A percentile compares a stretch with the other conserved stretches of the same genome.
These are phyloP conservation scores for Noctuana brunneofusca DNA, from an alignment of 2,888 invertebrate species.

Conservation along the genomic window DNA sequence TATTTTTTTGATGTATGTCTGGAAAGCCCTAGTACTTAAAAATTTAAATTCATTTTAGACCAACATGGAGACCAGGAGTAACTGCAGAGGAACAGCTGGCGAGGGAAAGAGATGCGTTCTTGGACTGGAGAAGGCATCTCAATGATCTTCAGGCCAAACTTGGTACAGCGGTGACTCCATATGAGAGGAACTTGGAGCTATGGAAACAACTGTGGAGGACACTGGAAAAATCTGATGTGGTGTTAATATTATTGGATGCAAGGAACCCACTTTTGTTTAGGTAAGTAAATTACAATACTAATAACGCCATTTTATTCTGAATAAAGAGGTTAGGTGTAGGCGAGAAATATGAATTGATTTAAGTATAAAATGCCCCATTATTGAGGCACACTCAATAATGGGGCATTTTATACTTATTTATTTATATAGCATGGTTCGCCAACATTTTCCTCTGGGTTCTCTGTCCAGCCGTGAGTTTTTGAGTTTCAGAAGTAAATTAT, in stretches of 20 bases:
- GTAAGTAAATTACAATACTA: conserved; percentile 48
- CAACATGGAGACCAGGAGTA: conserved; percentile 89
- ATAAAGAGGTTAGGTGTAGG: too few relatives aligned
- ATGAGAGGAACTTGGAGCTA: conserved; percentile 98
- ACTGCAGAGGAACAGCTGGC: conserved; percentile 90
- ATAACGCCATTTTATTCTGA: too few relatives aligned
- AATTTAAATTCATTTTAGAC: conserved; percentile 78
- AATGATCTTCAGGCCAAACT: conserved; percentile 90
- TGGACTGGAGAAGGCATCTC: conserved; percentile 94
- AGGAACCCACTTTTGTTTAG: conserved; percentile 95
- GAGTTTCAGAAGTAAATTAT: too few relatives aligned
- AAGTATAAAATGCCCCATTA: too few relatives aligned
- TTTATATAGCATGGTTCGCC: too few relatives aligned
- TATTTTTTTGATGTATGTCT: too few relatives aligned
- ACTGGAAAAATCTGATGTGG: conserved; percentile 96
- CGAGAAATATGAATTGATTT: too few relatives aligned
- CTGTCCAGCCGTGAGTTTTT: too few relatives aligned
- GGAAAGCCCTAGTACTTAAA: background rate
- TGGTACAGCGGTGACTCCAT: conserved; percentile 94
- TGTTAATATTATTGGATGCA: conserved; percentile 97
- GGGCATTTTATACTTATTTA: too few relatives aligned
- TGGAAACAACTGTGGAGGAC: conserved; percentile 99
- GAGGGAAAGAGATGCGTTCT: conserved; percentile 91
- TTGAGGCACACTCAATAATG: too few relatives aligned
- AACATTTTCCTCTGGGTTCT: too few relatives aligned